Percentiles rank a stretch among this genome's conserved stretches.
Conservation (phyloP, 2,113 vertebrate genomes). For the Probosciger aterrimus region DNA sequence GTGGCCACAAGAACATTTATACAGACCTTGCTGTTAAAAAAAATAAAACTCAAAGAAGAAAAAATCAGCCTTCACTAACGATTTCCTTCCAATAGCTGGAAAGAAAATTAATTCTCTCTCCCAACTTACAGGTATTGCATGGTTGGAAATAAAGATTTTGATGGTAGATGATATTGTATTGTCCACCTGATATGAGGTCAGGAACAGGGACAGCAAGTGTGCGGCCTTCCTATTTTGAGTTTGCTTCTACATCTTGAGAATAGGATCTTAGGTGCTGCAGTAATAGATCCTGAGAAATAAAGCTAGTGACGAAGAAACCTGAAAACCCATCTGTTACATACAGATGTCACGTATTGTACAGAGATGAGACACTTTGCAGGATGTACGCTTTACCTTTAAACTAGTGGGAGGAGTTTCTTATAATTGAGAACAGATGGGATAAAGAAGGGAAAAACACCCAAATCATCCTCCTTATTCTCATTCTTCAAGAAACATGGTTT, state of each 20-base stretch:
- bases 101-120: not conserved
- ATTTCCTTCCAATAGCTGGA: not conserved
- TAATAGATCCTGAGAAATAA: conserved; percentile 58
- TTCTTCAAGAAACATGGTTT: conserved; percentile 29
- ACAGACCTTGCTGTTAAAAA: not conserved
- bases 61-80: not conserved
- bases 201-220: not conserved
- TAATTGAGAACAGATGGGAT: conserved; percentile 72
- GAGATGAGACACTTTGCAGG: conserved; percentile 59
- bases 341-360: conserved; percentile 71
- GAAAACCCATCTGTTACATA: conserved; percentile 73
- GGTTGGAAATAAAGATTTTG: not conserved
- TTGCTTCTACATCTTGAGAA: not conserved
- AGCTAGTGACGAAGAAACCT: conserved; percentile 65
- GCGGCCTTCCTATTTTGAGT: not conserved
- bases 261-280: conserved; percentile 58
- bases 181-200: not conserved
- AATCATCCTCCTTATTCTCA: conserved; percentile 41
- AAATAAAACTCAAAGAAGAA: not conserved
- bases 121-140: not conserved
- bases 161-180: not conserved
- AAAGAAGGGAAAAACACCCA: conserved; percentile 46
- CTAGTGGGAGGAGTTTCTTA: conserved; percentile 58
- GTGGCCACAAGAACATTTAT: not conserved
- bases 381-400: conserved; percentile 60